Evolutionary conservation across 1,140 invertebrate genomes (phyloP).

Genomic region (Vanessa atalanta): DNA sequence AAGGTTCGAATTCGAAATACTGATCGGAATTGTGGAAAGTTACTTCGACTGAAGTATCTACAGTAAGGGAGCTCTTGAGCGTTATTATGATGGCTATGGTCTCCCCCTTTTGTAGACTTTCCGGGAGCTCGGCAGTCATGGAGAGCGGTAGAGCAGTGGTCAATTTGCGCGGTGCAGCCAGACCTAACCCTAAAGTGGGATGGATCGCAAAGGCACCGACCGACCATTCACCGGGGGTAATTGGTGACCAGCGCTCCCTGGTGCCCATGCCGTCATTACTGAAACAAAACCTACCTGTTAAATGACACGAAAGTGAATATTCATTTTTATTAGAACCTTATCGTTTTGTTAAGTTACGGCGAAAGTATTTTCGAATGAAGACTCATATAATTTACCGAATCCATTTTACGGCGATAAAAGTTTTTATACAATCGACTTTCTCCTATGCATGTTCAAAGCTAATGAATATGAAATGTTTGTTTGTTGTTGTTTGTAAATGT

Average conservation of each 20-base stretch:
- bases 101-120: constrained; percentile 94
- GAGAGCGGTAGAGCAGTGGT: constrained; percentile 86
- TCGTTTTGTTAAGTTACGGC: no score
- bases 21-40: constrained; percentile 91
- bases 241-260: constrained; percentile 85
- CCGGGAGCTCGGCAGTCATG: constrained; percentile 87
- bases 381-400: no score
- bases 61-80: constrained; percentile 94
- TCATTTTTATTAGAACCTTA: not conserved
- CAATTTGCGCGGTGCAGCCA: constrained; percentile 88
- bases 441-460: no score
- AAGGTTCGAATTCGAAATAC: constrained; percentile 89
- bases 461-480: no score
- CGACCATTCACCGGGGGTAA: constrained; percentile 96
- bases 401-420: no score
- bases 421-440: no score
- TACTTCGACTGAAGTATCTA: constrained; percentile 90
- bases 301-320: not conserved
- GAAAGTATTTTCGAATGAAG: no score
- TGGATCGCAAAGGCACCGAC: constrained; percentile 96
- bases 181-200: constrained; percentile 90
- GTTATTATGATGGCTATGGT: constrained; percentile 93
- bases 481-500: no score
- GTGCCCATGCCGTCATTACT: constrained; percentile 82
- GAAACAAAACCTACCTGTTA: constrained; percentile 26